Base-by-base conservation (phyloP, 1,140 invertebrate genomes). In the Pomacea maculata region DNA sequence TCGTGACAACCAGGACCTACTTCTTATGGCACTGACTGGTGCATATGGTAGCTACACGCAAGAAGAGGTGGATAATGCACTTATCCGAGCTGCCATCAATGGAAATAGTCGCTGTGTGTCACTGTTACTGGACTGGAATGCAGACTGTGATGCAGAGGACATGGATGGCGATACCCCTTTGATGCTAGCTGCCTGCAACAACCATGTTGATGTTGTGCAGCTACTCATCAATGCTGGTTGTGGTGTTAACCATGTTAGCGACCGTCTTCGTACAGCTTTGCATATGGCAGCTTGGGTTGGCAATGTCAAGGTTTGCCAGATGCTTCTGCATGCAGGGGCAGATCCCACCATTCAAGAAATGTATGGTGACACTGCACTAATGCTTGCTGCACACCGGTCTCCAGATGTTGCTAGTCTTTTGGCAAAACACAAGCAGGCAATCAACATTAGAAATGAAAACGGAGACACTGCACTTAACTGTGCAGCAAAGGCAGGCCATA, bases 101-200 rank as follows among this genome's bases (percentile, higher is more conserved):
- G 82, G 82, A 25, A 78, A 83, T 54, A 29, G 21, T 9, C 61
- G 72, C 14, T 75, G 70, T 25, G 79, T 83, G 6, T 52, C 52
- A 57, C 70, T 83, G 63, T 54, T 83, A 64, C 75, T 81, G 57
- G 72, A 79, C 45, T 78, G 65, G 45, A 71, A 71, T 19, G 79
- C 82, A 0, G 76, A 81, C 67, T 77, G 77, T n/a, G 72, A 80
- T 57, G 52, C 75, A 6, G 75, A 70, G 34, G 82, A 83, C 63
- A 79, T 78, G 76, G 77, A 83, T 73, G 80, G 80, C n/a, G 80
- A 83, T 67, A 83, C 79, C 25, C 70, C 82, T n/a, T 72, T 83
- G 17, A 83, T 83, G 79, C 80, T 83, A 54, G 80, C 82, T n/a
- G 70, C 76, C 29, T 75, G 64, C 70, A 79, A 83, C 57, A 80